These are phyloP conservation scores for Zeuzera pyrina DNA, from an alignment of 2,888 invertebrate species.

Conservation along the genomic window DNA sequence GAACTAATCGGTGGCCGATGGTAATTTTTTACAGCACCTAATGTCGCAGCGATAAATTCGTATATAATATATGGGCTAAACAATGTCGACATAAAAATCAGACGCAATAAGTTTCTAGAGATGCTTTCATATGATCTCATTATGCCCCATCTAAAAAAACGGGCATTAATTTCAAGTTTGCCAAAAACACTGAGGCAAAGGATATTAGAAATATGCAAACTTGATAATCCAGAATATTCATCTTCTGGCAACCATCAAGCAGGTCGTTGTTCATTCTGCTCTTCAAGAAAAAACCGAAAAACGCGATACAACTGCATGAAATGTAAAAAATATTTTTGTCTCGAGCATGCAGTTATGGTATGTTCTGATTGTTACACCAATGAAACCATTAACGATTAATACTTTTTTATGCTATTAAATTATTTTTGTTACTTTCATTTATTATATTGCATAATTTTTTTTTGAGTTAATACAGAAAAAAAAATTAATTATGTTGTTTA, in stretches of 20 bases:
- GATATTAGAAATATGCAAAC: slow-evolving; percentile 2
- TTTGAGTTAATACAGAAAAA: not conserved
- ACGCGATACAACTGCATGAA: too few relatives aligned
- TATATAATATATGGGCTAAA: too few relatives aligned
- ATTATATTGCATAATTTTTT: not conserved
- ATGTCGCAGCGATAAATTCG: not conserved
- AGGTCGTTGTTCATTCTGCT: slow-evolving; percentile 1
- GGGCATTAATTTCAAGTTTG: slow-evolving; percentile 3
- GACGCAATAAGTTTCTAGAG: too few relatives aligned
- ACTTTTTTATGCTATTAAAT: not conserved
- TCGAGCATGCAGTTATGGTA: too few relatives aligned
- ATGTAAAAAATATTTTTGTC: too few relatives aligned
- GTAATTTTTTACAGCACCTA: not conserved
- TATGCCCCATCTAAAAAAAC: not conserved
- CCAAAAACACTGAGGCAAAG: slow-evolving; percentile 4
- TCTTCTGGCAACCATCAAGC: slow-evolving; percentile 3
- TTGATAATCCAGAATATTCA: slow-evolving; percentile 4
- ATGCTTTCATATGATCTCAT: too few relatives aligned
- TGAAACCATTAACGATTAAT: too few relatives aligned
- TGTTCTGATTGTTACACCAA: too few relatives aligned
- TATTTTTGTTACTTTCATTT: slow-evolving; percentile 1
- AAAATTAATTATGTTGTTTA: too few relatives aligned
- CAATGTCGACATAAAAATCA: too few relatives aligned
- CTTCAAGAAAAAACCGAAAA: not conserved
- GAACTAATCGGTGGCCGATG: not conserved